Evolutionary conservation across 2,888 invertebrate genomes (phyloP).

Genomic region (Thera obeliscata): DNA sequence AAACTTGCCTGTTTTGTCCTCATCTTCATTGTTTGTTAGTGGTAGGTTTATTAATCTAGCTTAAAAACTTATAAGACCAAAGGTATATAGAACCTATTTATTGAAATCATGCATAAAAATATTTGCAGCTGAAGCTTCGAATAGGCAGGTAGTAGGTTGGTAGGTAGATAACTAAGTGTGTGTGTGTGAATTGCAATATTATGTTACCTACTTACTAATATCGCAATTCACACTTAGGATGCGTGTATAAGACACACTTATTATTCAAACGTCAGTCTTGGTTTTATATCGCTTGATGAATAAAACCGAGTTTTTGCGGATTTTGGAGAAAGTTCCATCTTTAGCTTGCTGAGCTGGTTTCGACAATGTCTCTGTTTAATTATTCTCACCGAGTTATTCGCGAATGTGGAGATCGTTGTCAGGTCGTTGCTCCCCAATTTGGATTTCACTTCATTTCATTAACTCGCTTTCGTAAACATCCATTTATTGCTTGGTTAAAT

Average conservation of each 20-base stretch:
- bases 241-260: too few species aligned
- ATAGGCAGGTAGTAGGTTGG: too few species aligned
- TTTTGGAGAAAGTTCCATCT: constrained; percentile 34
- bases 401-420: constrained; percentile 60
- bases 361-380: constrained; percentile 63
- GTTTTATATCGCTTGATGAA: not conserved
- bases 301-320: not conserved
- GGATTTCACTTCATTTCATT: constrained; percentile 68
- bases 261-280: not conserved
- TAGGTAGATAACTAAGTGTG: too few species aligned
- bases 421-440: constrained; percentile 65
- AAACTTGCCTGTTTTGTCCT: constrained; percentile 10
- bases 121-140: too few species aligned
- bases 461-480: constrained; percentile 51
- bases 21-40: not conserved
- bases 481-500: constrained; percentile 13
- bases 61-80: too few species aligned
- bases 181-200: too few species aligned
- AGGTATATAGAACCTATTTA: too few species aligned
- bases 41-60: too few species aligned
- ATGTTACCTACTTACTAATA: too few species aligned
- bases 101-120: too few species aligned
- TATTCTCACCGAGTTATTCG: constrained; percentile 60
- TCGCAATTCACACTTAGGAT: too few species aligned
- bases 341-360: constrained; percentile 43